Evolutionary conservation across 2,113 vertebrate genomes (phyloP).

Genomic region (Oryctolagus cuniculus): DNA sequence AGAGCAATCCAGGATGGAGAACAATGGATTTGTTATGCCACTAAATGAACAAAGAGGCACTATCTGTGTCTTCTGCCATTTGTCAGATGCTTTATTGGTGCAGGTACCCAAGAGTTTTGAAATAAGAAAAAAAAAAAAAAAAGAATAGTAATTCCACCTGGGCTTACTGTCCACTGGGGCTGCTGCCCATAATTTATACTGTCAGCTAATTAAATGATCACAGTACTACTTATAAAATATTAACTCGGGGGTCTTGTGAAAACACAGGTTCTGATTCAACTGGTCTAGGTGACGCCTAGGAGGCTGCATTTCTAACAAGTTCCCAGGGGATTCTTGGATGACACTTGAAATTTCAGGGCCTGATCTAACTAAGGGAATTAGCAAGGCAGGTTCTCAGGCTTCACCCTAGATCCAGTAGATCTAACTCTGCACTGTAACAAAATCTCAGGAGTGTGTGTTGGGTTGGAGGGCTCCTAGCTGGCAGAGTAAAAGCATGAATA

Average conservation of each 20-base stretch:
- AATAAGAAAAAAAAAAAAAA: neutral
- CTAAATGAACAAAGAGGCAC: constrained; percentile 10
- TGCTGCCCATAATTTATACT: neutral
- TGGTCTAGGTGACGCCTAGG: neutral
- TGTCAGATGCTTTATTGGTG: neutral
- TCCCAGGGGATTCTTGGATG: neutral
- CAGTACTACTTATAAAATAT: neutral
- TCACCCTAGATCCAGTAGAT: neutral
- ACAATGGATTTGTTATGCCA: neutral
- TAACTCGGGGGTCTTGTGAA: neutral
- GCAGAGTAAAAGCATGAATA: neutral
- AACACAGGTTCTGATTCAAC: neutral
- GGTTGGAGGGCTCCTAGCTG: neutral
- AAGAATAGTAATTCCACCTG: neutral
- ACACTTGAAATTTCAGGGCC: neutral
- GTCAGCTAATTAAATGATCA: neutral
- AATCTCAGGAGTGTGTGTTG: neutral
- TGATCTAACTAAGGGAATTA: neutral
- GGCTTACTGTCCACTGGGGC: neutral
- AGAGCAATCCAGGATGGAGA: neutral
- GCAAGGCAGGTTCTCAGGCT: neutral
- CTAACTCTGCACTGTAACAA: neutral
- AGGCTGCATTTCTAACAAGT: neutral
- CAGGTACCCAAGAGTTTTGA: neutral
- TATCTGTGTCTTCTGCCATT: neutral